Conservation (phyloP, 2,888 invertebrate genomes). For the Euplexia lucipara region DNA sequence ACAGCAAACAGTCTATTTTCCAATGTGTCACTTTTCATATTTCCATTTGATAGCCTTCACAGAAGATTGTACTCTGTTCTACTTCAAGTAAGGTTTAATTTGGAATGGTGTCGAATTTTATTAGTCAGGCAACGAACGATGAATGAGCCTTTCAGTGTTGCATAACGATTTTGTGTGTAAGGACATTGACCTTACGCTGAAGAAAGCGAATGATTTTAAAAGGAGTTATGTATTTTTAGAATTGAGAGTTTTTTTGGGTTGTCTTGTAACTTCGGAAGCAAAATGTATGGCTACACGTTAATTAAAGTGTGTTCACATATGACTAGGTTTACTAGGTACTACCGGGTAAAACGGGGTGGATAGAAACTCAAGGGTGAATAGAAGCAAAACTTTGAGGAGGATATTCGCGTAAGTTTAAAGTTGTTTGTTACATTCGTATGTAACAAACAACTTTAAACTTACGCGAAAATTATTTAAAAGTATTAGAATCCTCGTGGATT, state of each 20-base stretch:
- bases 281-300: too few species aligned
- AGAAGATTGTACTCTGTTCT: fast-evolving
- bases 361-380: too few species aligned
- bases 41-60: background rate
- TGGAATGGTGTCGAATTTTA: background rate
- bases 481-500: too few species aligned
- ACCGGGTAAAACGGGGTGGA: too few species aligned
- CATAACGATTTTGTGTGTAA: conserved; percentile 52
- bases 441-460: too few species aligned
- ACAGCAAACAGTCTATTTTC: conserved; percentile 5
- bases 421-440: too few species aligned
- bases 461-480: too few species aligned
- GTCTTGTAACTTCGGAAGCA: background rate
- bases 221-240: conserved; percentile 16
- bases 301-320: too few species aligned
- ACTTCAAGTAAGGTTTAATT: fast-evolving
- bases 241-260: background rate
- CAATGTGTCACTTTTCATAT: background rate
- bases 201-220: conserved; percentile 58
- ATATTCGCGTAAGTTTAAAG: too few species aligned
- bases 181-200: conserved; percentile 57
- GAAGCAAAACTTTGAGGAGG: too few species aligned
- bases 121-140: conserved; percentile 51
- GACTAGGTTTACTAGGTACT: too few species aligned
- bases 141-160: conserved; percentile 63